Evolutionary conservation across 2,797 vertebrate species (phyloP).

Genomic region (Anas acuta): DNA sequence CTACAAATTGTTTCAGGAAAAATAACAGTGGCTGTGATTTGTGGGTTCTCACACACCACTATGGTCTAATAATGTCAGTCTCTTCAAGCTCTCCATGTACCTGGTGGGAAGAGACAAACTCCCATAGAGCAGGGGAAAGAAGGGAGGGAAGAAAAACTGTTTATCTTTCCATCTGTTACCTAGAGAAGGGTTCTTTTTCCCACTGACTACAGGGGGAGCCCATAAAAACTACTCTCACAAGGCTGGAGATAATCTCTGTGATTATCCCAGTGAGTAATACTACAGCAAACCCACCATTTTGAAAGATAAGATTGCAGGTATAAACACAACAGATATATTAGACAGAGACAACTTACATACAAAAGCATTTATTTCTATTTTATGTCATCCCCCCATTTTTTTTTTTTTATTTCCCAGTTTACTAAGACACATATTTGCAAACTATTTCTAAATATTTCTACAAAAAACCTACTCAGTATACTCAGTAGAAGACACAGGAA

Average conservation of each 20-base stretch:
- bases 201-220: neutral
- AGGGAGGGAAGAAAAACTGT: neutral
- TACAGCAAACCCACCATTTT: neutral
- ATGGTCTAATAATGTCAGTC: neutral
- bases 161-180: neutral
- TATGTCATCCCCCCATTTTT: too few relatives aligned
- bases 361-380: neutral
- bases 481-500: neutral
- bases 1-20: neutral
- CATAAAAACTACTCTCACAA: neutral
- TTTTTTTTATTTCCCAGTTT: neutral
- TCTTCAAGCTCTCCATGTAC: neutral
- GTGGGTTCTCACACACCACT: neutral
- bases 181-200: neutral
- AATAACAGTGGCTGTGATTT: neutral
- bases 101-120: neutral
- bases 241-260: neutral
- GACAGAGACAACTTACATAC: neutral
- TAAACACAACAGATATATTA: neutral
- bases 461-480: neutral
- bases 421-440: neutral
- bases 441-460: neutral
- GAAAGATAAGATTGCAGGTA: neutral
- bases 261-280: neutral
- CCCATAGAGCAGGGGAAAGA: neutral